Conservation (phyloP, 1,140 invertebrate genomes). For the Drosophila prosaltans region DNA sequence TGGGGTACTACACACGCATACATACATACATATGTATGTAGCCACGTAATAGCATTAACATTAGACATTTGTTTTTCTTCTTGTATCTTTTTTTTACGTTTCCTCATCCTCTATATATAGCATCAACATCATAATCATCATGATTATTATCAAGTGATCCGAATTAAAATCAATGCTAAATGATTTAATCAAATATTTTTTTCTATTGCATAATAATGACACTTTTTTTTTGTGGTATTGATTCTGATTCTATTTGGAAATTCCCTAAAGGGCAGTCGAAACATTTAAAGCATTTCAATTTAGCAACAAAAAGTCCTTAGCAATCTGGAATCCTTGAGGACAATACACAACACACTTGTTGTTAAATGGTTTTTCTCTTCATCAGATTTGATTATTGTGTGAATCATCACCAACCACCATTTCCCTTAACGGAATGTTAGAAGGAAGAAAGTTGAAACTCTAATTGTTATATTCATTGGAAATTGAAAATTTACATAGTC, state of each 20-base stretch:
- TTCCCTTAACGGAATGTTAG: too few relatives aligned
- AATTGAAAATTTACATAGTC: too few relatives aligned
- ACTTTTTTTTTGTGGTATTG: background rate
- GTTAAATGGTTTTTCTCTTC: too few relatives aligned
- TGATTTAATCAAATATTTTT: constrained; percentile 1
- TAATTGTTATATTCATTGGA: too few relatives aligned
- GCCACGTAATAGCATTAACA: constrained; percentile 8
- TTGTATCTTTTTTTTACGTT: too few relatives aligned
- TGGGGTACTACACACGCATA: too few relatives aligned
- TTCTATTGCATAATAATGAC: background rate
- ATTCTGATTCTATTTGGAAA: background rate
- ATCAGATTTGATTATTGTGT: too few relatives aligned
- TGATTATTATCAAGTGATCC: constrained; percentile 7
- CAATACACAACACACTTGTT: too few relatives aligned
- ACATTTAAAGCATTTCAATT: constrained; percentile 24
- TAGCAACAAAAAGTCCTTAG: constrained; percentile 6
- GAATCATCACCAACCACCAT: too few relatives aligned
- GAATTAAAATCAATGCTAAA: constrained; percentile 1
- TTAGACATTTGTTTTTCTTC: constrained; percentile 6
- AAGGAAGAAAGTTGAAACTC: too few relatives aligned
- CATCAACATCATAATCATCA: background rate
- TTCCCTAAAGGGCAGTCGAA: background rate
- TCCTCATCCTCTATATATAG: background rate
- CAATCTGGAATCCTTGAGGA: background rate
- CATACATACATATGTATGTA: background rate